Evolutionary conservation across 2,113 vertebrate genomes (phyloP), one percentile per base, ranked within the genome.

Genomic region (Sinosuthora webbiana): DNA sequence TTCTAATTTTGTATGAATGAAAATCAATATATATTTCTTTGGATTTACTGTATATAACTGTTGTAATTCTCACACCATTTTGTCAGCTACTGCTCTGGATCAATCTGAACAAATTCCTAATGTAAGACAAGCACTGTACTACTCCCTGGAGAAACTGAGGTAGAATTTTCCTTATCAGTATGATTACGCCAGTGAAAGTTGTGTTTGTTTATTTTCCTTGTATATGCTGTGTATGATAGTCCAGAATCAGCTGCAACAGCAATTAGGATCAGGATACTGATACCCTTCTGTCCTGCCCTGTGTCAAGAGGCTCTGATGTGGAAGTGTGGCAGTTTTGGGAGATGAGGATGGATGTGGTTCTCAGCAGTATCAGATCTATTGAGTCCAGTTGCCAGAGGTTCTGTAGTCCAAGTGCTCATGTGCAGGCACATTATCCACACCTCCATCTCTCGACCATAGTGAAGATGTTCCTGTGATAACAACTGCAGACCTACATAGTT

Each of bases 11-110:
- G 27, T 75, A 15, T 62, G 30, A 93, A 90, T 74, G n/a, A 93
- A 96, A 94, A 95, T 89, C 62, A 87, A 79, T 93, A 89, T 23
- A 7, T 79, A 70, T 84, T 85, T 87, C 21, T 91, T 57, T 77
- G 21, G 30, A 79, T 83, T 82, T 85, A 73, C 35, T 82, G 28
- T 73, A n/a, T 53, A 13, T 60, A 53, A 82, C 22, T 16, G 25
- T 50, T 79, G 27, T 68, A 82, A 79, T 83, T 87, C 70, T 89
- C n/a, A 60, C 21, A 45, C 16, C 21, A 33, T 85, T 95, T 93
- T 89, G 50, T 93, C 74, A 91, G 18, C 30, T 78, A 39, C 13
- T 82, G 28, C n/a, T 87, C 35, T 62, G 13, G 18, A 41, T 94
- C 28, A 44, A 10, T 79, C 41, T 64, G n/a, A 87, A 69, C 17